Percentiles rank a stretch among this genome's conserved stretches.
Evolutionary conservation across 2,113 vertebrate species (phyloP).

Genomic region (Saccopteryx bilineata): DNA sequence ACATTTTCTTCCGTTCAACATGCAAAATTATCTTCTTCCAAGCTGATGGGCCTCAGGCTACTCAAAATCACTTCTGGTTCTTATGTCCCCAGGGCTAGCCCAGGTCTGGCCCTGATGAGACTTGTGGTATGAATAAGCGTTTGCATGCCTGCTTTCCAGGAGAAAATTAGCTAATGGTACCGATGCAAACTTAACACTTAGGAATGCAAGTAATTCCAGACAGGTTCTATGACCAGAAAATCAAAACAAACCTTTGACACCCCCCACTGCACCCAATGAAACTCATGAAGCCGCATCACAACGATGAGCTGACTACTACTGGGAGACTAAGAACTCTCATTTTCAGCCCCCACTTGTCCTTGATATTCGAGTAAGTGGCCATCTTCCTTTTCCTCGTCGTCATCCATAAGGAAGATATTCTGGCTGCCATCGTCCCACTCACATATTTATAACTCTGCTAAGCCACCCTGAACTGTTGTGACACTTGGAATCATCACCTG

Average conservation of each 20-base stretch:
- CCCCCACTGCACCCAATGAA: not conserved
- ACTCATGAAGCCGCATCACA: not conserved
- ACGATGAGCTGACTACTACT: not conserved
- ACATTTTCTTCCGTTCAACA: not conserved
- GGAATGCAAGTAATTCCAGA: not conserved
- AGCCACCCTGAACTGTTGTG: not conserved
- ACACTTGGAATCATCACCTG: not conserved
- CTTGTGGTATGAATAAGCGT: not conserved
- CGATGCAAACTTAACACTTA: slow-evolving; percentile 17
- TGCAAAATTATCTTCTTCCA: slow-evolving; percentile 37
- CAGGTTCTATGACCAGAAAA: not conserved
- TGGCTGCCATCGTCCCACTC: not conserved
- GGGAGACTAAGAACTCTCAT: not conserved
- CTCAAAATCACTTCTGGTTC: slow-evolving; percentile 45
- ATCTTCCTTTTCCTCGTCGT: not conserved
- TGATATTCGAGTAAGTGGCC: not conserved
- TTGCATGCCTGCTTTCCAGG: not conserved
- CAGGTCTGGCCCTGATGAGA: slow-evolving; percentile 30
- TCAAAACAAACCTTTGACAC: not conserved
- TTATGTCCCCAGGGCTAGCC: not conserved
- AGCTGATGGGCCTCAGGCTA: not conserved
- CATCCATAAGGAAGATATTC: not conserved
- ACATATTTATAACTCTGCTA: not conserved
- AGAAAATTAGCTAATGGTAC: slow-evolving; percentile 8
- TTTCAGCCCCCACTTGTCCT: not conserved